Base-by-base conservation (phyloP, 2,888 invertebrate species). In the Phlogophora meticulosa region DNA sequence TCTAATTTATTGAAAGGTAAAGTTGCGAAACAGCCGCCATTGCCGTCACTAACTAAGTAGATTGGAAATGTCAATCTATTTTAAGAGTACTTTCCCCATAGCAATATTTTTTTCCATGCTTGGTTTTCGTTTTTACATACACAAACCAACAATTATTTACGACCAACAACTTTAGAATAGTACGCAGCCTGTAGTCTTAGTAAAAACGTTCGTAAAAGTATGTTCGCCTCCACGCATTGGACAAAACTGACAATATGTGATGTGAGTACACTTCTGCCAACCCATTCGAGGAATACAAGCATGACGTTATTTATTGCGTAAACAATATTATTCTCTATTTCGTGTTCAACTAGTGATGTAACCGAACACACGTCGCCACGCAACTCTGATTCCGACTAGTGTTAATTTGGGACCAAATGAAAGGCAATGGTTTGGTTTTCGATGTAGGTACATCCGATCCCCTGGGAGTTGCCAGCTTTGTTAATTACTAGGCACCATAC, bases 351-450 rank as follows among this genome's bases (percentile, higher is more conserved):
- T 48, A 56, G 64, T 52, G 55, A 57, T 65, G 73, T 69, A 74
- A 77, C 72, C 63, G 58, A 70, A 76, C 55, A 74, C 74, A 71
- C 65, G 60, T 66, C 68, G 70, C 57, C 63, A 53, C 58, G 58
- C 51, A 66, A 49, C 78, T 84, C 78, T 78, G 78, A 83, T 83
- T 86, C 72, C 59, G 66, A 76, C 76, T 78, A 74, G 79, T 81
- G 82, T 86, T 87, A 86, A 89, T 87, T 89, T 83, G 83, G 82
- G 76, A 78, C 72, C 83, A 87, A 91, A 91, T 90, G 87, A 91
- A 89, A 91, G 92, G 89, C 89, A 86, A 81, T 85, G 84, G 87
- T 86, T 85, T 86, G 85, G 86, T 86, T 88, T 86, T 85, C 78
- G 83, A 79, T 85, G 85, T 79, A 82, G 80, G 83, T 86, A 86